A percentile compares a stretch with the other conserved stretches of the same genome.
Evolutionary conservation across 2,888 invertebrate genomes (phyloP).

Genomic region (Zygaena filipendulae): DNA sequence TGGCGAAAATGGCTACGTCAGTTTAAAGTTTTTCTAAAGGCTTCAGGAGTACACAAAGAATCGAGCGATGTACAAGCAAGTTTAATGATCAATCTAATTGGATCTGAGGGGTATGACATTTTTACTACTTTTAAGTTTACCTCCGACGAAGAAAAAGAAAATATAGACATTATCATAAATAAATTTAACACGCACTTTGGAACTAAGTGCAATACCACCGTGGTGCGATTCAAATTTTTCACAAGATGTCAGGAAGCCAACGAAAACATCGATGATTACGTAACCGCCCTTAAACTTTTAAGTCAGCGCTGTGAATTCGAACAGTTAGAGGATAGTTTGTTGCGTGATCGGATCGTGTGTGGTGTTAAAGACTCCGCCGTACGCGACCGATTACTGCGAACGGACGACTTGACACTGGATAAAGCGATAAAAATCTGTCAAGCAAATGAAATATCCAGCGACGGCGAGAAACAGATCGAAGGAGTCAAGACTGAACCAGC

Average conservation of each 20-base stretch:
- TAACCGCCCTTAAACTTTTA: slow-evolving; percentile 16
- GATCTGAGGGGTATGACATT: slow-evolving; percentile 17
- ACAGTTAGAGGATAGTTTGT: slow-evolving; percentile 11
- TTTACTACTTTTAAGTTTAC: slow-evolving; percentile 15
- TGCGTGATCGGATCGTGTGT: slow-evolving; percentile 16
- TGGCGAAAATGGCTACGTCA: slow-evolving; percentile 13
- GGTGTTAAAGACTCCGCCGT: slow-evolving; percentile 10
- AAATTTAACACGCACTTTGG: slow-evolving; percentile 18
- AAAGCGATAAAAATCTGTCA: slow-evolving; percentile 13
- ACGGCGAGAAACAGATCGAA: slow-evolving; percentile 6
- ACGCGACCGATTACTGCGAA: slow-evolving; percentile 5
- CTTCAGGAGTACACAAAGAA: slow-evolving; percentile 15
- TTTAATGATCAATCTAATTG: no score
- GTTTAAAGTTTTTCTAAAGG: slow-evolving; percentile 14
- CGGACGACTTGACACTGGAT: slow-evolving; percentile 10
- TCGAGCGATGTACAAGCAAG: no score
- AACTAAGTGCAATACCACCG: slow-evolving; percentile 15
- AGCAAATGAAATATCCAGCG: slow-evolving; percentile 10
- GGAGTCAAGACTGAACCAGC: not conserved
- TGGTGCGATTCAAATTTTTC: slow-evolving; percentile 17
- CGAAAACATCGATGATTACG: slow-evolving; percentile 18
- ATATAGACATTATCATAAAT: slow-evolving; percentile 12
- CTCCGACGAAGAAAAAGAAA: slow-evolving; percentile 10
- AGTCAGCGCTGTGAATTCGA: slow-evolving; percentile 16
- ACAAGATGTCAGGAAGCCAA: slow-evolving; percentile 15